Conservation (phyloP, 2,888 invertebrate genomes). For the Lycocerus yunnanus region DNA sequence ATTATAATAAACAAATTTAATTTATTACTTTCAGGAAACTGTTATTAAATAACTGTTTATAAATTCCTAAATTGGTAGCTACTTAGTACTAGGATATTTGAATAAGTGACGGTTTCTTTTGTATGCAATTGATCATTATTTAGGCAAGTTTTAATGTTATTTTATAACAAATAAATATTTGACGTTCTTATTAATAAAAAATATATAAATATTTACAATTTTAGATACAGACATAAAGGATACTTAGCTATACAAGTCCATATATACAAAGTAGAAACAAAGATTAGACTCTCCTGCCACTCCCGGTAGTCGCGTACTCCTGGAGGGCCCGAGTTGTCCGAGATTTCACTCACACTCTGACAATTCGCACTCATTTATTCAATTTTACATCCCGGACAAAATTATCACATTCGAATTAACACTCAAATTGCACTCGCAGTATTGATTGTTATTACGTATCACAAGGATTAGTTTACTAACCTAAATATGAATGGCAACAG, state of each 20-base stretch:
- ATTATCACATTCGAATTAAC: slow-evolving; percentile 45
- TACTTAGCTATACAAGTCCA: slow-evolving; percentile 50
- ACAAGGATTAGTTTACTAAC: slow-evolving; percentile 42
- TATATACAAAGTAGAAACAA: slow-evolving; percentile 46
- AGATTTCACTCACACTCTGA: slow-evolving; percentile 29
- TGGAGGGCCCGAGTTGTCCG: slow-evolving; percentile 40
- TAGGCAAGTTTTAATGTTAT: slow-evolving; percentile 17
- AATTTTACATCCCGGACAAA: slow-evolving; percentile 36
- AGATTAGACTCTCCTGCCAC: slow-evolving; percentile 46
- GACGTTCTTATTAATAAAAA: slow-evolving; percentile 12
- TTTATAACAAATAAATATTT: slow-evolving; percentile 46
- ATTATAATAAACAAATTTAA: slow-evolving; percentile 3
- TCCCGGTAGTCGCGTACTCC: slow-evolving; percentile 17
- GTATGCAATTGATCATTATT: slow-evolving; percentile 12
- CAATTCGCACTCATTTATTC: slow-evolving; percentile 12
- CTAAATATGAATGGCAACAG: slow-evolving; percentile 77
- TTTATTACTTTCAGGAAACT: slow-evolving; percentile 2
- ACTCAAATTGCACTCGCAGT: slow-evolving; percentile 50
- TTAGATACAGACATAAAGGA: slow-evolving; percentile 42
- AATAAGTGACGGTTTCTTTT: slow-evolving; percentile 11
- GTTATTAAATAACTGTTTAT: slow-evolving; percentile 3
- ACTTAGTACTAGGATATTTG: not conserved
- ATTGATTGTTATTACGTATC: slow-evolving; percentile 48
- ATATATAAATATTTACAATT: slow-evolving; percentile 48
- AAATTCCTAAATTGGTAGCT: not conserved